phyloP scores from a whole-genome alignment of 2,113 vertebrate species.

The Bucco capensis region DNA sequence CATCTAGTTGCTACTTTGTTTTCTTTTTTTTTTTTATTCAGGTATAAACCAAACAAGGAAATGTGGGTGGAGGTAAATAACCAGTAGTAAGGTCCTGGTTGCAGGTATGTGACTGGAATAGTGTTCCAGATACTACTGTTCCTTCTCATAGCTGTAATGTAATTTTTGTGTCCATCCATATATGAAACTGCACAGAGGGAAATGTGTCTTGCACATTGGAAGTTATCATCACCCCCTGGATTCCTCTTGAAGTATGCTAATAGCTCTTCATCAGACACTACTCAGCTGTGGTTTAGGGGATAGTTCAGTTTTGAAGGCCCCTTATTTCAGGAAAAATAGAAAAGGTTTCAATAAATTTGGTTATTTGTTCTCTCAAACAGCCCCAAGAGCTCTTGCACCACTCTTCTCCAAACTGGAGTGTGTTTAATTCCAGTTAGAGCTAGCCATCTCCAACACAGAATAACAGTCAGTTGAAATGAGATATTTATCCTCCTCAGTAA shows the following conservation, averaged over 20 bases:
- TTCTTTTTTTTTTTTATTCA: background rate
- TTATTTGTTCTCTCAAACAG: background rate
- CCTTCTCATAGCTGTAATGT: background rate
- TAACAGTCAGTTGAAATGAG: background rate
- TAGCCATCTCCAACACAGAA: background rate
- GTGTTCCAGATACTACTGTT: background rate
- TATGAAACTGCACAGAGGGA: background rate
- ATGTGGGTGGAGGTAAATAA: background rate
- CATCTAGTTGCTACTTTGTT: background rate
- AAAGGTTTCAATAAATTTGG: background rate
- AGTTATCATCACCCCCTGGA: background rate
- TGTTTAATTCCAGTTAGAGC: background rate
- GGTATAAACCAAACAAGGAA: background rate
- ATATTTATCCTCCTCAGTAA: background rate
- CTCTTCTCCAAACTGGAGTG: background rate
- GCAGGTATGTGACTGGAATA: background rate
- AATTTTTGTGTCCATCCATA: background rate
- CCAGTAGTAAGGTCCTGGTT: background rate
- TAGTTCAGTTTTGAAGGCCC: background rate
- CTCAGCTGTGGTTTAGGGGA: background rate
- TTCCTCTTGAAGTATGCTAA: background rate
- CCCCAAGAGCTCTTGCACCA: rapidly evolving
- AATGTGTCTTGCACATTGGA: background rate
- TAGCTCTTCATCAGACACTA: background rate
- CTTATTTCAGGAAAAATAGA: background rate